Evolutionary conservation across 2,888 invertebrate genomes (phyloP), one percentile per base, ranked within the genome.

Genomic region (Pemphredon lugubris): DNA sequence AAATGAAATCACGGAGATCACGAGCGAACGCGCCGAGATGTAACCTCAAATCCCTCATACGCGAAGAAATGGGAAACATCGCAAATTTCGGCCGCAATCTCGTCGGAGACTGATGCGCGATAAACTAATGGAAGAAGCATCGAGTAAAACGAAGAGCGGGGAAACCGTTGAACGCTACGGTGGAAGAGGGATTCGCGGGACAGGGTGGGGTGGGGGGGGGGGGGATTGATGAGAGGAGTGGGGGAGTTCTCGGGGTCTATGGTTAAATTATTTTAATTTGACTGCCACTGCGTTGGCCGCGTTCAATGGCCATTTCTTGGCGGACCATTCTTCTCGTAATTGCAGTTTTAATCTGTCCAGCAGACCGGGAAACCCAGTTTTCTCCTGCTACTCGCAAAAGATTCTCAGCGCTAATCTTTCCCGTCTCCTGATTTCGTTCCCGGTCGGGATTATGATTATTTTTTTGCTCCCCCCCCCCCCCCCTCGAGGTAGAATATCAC

Each of bases 271-370:
- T 84, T 84, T 82, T 81, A 83, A 85, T 86, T 86, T 84, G 79
- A 73, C 80, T 69, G 69, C 65, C 63, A 63, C 60, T 59, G 44
- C 61, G 71, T 77, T 71, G 76, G 72, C 58, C 59, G 63, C 59
- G 64, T 75, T 80, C 72, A 84, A 84, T 73, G 77, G 67, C 68
- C 80, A 66, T 79, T 79, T 77, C 84, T 83, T 80, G 75, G 81
- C 72, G 71, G 73, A 42, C 79, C 63, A 83, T 85, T 84, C 85
- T 83, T 85, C 82, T 73, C 79, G 78, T 86, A 84, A 86, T 86
- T 86, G 82, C 82, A 80, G 77, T 85, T 86, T 86, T 85, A 86
- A 86, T 86, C 82, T 82, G 80, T 75, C 83, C 80, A 71, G 40
- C 70, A 67, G 73, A 78, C 70, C 76, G 74, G 71, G 75, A 79